Conservation (phyloP, 2,888 invertebrate genomes). For the Pristionchus fissidentatus region DNA sequence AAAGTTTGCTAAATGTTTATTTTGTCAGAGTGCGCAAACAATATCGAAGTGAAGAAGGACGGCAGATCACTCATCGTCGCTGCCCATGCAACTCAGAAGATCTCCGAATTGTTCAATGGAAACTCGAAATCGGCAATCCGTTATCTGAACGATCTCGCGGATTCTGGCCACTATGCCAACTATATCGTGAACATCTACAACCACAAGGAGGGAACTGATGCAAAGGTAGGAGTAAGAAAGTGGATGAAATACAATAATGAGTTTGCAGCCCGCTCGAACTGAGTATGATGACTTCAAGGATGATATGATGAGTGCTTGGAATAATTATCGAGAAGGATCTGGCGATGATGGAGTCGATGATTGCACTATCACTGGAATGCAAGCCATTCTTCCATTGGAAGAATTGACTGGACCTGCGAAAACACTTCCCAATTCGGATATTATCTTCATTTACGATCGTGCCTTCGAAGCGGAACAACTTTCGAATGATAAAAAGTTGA, state of each 20-base stretch:
- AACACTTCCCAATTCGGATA: constrained; percentile 12
- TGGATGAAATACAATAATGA: not conserved
- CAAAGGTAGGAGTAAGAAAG: not conserved
- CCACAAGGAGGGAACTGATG: not conserved
- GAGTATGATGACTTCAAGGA: not conserved
- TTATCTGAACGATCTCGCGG: constrained; percentile 3
- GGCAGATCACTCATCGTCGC: not conserved
- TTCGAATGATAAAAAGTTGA: not conserved
- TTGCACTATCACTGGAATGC: not conserved
- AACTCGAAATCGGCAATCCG: not conserved
- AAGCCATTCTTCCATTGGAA: not conserved
- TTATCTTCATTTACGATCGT: constrained; percentile 18
- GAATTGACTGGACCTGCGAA: not conserved
- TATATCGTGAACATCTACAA: constrained; percentile 11
- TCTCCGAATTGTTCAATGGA: constrained; percentile 26
- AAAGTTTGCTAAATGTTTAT: too few species aligned
- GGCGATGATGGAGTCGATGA: not conserved
- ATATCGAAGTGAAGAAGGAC: not conserved
- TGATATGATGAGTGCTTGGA: not conserved
- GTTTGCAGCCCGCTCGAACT: too few species aligned
- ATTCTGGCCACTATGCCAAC: not conserved
- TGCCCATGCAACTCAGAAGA: not conserved
- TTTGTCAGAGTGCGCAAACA: not conserved
- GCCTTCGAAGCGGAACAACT: not conserved
- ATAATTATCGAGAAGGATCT: not conserved